Evolutionary conservation across 2,797 vertebrate genomes (phyloP).

Genomic region (Chromis chromis): DNA sequence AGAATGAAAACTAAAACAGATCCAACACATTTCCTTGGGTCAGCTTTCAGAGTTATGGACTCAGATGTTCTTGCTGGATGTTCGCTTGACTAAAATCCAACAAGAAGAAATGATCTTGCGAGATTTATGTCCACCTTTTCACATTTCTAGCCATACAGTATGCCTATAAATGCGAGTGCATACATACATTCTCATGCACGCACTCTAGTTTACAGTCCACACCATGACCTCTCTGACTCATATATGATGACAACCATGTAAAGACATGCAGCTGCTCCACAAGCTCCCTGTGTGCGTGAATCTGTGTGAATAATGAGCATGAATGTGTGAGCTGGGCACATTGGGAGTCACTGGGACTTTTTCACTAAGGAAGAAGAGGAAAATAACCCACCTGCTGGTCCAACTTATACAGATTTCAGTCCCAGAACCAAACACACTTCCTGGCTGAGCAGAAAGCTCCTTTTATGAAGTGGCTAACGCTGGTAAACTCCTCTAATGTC

Average conservation of each 20-base stretch:
- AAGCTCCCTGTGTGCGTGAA: conserved; percentile 15
- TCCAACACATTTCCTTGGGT: background rate
- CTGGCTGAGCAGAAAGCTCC: conserved; percentile 42
- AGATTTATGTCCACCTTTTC: background rate
- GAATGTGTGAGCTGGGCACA: conserved; percentile 10
- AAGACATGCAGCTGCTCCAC: conserved; percentile 54
- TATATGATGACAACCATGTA: conserved; percentile 43
- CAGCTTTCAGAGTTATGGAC: background rate
- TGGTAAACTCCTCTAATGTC: conserved; percentile 43
- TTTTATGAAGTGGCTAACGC: conserved; percentile 36
- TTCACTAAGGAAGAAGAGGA: conserved; percentile 19
- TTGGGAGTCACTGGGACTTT: conserved; percentile 28
- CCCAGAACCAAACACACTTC: conserved; percentile 25
- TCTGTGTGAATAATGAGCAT: conserved; percentile 16
- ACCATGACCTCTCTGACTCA: conserved; percentile 34
- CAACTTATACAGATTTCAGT: conserved; percentile 38
- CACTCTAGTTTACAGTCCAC: conserved; percentile 28
- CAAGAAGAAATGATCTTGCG: background rate
- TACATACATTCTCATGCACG: conserved; percentile 11
- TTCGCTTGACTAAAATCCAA: background rate
- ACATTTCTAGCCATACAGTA: background rate
- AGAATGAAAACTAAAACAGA: background rate
- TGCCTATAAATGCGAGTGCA: conserved; percentile 8
- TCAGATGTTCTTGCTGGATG: conserved; percentile 5
- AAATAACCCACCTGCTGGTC: conserved; percentile 48